phyloP scores from a whole-genome alignment of 2,888 invertebrate genomes.

The Cephonodes hylas region DNA sequence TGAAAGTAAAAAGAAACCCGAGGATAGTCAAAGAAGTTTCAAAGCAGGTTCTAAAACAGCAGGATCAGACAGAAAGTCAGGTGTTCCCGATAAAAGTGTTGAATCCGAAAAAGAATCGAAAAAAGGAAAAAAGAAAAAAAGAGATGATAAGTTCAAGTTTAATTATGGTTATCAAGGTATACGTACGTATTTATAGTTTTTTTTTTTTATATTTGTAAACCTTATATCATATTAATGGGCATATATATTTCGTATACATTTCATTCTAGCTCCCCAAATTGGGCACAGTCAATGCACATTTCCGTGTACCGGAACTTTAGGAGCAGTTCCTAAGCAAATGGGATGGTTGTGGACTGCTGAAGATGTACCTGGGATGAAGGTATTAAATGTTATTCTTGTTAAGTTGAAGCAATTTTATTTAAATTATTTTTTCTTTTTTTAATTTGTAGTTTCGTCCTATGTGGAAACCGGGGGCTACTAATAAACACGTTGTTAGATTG shows the following conservation, averaged over 20 bases:
- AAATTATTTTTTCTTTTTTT: conserved; percentile 37
- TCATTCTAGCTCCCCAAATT: conserved; percentile 65
- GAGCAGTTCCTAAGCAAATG: conserved; percentile 66
- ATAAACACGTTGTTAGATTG: conserved; percentile 62
- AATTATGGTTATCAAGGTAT: conserved; percentile 76
- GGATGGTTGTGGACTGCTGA: conserved; percentile 77
- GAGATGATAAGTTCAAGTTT: conserved; percentile 65
- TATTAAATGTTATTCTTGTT: conserved; percentile 32
- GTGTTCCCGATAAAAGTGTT: conserved; percentile 39
- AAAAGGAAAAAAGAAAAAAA: conserved; percentile 54
- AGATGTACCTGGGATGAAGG: conserved; percentile 66
- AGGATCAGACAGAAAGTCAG: conserved; percentile 25
- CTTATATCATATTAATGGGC: conserved; percentile 10
- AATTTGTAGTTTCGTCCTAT: conserved; percentile 66
- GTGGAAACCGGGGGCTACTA: conserved; percentile 72
- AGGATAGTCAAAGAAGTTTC: conserved; percentile 35
- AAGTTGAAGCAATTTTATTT: neutral
- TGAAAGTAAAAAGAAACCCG: conserved; percentile 46
- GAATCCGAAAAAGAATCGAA: conserved; percentile 58
- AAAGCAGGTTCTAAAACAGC: conserved; percentile 37
- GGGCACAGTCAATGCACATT: conserved; percentile 64
- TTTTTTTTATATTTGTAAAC: conserved; percentile 19
- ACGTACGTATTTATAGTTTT: conserved; percentile 59
- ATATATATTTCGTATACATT: conserved; percentile 9
- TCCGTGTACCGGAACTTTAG: conserved; percentile 56